These are phyloP conservation scores for Bombus cullumanus DNA, from an alignment of 1,140 invertebrate species.

Conservation along the genomic window DNA sequence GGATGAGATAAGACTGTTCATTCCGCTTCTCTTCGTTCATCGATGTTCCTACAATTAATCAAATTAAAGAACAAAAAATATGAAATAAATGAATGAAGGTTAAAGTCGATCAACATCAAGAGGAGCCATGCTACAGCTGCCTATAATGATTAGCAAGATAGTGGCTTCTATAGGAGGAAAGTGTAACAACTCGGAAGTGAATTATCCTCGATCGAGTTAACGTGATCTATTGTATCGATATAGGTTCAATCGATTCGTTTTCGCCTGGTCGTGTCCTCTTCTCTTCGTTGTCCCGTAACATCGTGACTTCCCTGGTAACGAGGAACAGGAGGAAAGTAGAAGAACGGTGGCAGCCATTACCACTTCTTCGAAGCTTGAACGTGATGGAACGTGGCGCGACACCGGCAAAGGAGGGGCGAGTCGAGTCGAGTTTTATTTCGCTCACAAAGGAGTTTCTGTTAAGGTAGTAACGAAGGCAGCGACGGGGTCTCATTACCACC, in stretches of 20 bases:
- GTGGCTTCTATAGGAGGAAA: neutral
- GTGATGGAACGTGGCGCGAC: constrained; percentile 3
- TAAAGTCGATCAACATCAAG: too few relatives aligned
- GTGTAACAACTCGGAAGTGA: neutral
- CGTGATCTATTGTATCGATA: neutral
- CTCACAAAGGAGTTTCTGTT: constrained; percentile 50
- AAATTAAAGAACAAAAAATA: too few relatives aligned
- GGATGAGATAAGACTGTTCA: too few relatives aligned
- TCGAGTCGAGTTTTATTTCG: constrained; percentile 54
- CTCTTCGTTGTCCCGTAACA: neutral
- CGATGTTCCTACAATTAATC: too few relatives aligned
- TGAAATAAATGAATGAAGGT: neutral
- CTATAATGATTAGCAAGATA: neutral
- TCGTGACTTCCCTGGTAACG: constrained; percentile 33
- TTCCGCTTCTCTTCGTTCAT: too few relatives aligned
- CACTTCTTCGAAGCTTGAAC: neutral
- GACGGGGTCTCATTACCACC: constrained; percentile 53
- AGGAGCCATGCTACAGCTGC: too few relatives aligned
- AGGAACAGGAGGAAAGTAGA: neutral
- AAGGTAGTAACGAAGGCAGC: constrained; percentile 56
- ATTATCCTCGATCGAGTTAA: constrained; percentile 8
- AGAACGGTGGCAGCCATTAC: constrained; percentile 13
- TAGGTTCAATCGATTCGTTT: neutral
- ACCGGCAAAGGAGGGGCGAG: constrained; percentile 7
- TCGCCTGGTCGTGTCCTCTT: neutral